Evolutionary conservation across 2,797 vertebrate genomes (phyloP).

Genomic region (Australoheros facetus): DNA sequence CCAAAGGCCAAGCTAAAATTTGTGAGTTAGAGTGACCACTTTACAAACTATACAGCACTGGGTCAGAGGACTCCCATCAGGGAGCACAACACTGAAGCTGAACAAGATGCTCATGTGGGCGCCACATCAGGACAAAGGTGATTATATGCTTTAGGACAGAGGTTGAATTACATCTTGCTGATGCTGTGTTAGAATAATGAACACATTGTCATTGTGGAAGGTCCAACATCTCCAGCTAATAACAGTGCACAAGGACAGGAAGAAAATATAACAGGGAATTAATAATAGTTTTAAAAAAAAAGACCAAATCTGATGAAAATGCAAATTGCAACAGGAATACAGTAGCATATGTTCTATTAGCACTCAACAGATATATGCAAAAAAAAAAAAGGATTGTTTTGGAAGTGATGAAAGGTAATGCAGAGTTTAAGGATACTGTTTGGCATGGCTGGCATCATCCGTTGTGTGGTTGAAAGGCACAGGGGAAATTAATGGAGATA

Average conservation of each 20-base stretch:
- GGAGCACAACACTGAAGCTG: background rate
- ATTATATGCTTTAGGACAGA: slow-evolving; percentile 58
- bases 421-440: slow-evolving; percentile 53
- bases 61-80: background rate
- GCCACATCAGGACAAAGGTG: slow-evolving; percentile 58
- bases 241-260: slow-evolving; percentile 27
- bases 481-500: slow-evolving; percentile 68
- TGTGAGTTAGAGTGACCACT: slow-evolving; percentile 14
- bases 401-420: slow-evolving; percentile 42
- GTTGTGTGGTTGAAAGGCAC: slow-evolving; percentile 51
- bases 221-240: slow-evolving; percentile 44
- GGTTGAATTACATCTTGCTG: slow-evolving; percentile 63
- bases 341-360: slow-evolving; percentile 52
- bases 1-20: background rate
- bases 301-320: slow-evolving; percentile 51
- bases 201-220: slow-evolving; percentile 49
- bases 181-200: slow-evolving; percentile 43
- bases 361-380: slow-evolving; percentile 19
- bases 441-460: slow-evolving; percentile 51
- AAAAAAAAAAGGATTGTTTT: slow-evolving; percentile 20
- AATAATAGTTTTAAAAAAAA: background rate
- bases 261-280: slow-evolving; percentile 40
- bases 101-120: slow-evolving; percentile 5
- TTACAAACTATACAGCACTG: slow-evolving; percentile 21
- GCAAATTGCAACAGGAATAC: slow-evolving; percentile 25